phyloP scores from a whole-genome alignment of 2,797 vertebrate species.

The Enteromius argenteus region DNA sequence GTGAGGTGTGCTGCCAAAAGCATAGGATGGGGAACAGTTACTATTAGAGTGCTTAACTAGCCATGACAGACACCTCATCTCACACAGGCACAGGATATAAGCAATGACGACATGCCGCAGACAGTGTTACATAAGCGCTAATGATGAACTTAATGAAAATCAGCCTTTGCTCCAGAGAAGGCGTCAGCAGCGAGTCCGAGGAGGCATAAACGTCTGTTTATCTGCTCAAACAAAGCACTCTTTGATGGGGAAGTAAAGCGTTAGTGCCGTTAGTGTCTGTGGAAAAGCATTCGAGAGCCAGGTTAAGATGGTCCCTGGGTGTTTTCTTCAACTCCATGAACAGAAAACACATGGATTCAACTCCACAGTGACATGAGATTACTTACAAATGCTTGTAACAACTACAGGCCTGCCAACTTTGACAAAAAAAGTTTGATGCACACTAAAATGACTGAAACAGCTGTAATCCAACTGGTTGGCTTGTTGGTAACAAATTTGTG shows the following conservation, averaged over 20 bases:
- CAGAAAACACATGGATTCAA: conserved; percentile 22
- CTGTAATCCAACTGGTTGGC: neutral
- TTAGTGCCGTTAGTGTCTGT: conserved; percentile 52
- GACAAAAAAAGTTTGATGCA: neutral
- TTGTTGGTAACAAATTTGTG: neutral
- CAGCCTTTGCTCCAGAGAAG: neutral
- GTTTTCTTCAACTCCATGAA: conserved; percentile 11
- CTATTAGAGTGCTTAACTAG: conserved; percentile 46
- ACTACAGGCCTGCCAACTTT: neutral
- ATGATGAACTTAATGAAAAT: conserved; percentile 68
- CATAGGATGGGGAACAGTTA: conserved; percentile 64
- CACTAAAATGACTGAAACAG: neutral
- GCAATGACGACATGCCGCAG: conserved; percentile 69
- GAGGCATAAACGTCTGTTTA: conserved; percentile 1
- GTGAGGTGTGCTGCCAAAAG: conserved; percentile 23
- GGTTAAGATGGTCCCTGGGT: neutral
- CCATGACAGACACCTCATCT: conserved; percentile 50
- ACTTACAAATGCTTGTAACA: neutral
- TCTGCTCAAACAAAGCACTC: conserved; percentile 33
- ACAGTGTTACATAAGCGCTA: conserved; percentile 72
- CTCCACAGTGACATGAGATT: neutral
- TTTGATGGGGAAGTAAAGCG: neutral
- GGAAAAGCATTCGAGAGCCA: conserved; percentile 19
- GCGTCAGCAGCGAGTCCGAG: neutral
- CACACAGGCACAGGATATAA: conserved; percentile 57